Evolutionary conservation across 2,797 vertebrate genomes (phyloP).

Genomic region (Sebastes goodei): DNA sequence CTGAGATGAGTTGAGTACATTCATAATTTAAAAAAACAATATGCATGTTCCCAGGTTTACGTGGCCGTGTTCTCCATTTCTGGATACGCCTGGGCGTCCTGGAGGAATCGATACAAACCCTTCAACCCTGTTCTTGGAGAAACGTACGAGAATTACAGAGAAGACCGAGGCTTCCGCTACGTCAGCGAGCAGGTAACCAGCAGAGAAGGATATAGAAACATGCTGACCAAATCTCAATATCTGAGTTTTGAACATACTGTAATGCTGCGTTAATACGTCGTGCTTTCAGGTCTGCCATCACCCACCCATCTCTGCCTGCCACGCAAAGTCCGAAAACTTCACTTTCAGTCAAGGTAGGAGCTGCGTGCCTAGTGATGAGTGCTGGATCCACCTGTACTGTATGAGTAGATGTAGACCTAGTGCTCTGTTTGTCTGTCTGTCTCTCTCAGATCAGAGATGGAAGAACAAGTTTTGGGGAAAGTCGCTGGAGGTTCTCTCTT

Average conservation of each 20-base stretch:
- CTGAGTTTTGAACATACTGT: neutral
- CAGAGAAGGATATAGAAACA: neutral
- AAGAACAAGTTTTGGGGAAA: slow-evolving; percentile 98
- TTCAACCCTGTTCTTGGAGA: slow-evolving; percentile 94
- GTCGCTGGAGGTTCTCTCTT: slow-evolving; percentile 90
- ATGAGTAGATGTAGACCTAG: neutral
- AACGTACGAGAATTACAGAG: slow-evolving; percentile 89
- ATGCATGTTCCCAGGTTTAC: slow-evolving; percentile 80
- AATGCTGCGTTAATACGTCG: neutral
- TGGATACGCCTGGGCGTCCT: slow-evolving; percentile 90
- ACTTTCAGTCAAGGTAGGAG: slow-evolving; percentile 93
- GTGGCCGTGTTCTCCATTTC: slow-evolving; percentile 91
- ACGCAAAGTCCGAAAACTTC: slow-evolving; percentile 92
- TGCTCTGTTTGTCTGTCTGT: neutral
- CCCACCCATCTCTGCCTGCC: slow-evolving; percentile 90
- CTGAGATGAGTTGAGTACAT: neutral
- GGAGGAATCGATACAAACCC: slow-evolving; percentile 91
- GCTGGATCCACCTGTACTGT: neutral
- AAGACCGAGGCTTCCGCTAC: slow-evolving; percentile 89
- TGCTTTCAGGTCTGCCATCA: slow-evolving; percentile 89
- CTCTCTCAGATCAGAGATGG: slow-evolving; percentile 90
- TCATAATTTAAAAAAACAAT: rapidly evolving
- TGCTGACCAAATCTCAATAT: neutral
- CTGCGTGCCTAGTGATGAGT: neutral
- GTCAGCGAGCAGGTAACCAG: slow-evolving; percentile 89